Conservation (phyloP, 2,797 vertebrate species). For the Myotis myotis region DNA sequence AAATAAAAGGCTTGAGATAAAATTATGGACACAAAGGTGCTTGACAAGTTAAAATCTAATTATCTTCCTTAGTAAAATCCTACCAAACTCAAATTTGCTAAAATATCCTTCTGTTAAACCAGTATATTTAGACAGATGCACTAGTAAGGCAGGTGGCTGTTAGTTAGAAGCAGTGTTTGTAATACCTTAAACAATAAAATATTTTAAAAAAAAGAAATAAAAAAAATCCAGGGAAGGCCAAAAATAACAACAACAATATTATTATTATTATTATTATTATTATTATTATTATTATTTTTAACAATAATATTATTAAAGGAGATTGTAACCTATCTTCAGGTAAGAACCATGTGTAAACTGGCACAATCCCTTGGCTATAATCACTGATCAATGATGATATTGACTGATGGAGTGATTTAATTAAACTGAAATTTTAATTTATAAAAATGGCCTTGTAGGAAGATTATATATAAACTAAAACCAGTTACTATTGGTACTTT, state of each 20-base stretch:
- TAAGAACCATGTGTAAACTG: background rate
- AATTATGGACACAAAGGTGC: background rate
- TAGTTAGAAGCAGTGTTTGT: background rate
- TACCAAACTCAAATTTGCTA: background rate
- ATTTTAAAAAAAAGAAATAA: no score
- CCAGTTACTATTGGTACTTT: background rate
- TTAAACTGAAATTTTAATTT: background rate
- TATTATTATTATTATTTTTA: background rate
- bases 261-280: background rate
- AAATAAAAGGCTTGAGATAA: background rate
- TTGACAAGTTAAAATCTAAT: constrained; percentile 10
- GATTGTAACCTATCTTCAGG: background rate
- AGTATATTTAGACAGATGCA: background rate
- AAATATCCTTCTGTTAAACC: background rate
- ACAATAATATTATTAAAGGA: background rate
- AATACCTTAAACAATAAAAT: no score
- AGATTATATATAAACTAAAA: background rate
- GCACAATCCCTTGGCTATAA: background rate
- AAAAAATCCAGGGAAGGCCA: background rate
- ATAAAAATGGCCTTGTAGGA: background rate
- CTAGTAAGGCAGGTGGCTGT: background rate
- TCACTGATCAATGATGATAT: background rate
- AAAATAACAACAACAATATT: background rate
- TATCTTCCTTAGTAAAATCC: background rate
- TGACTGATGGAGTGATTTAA: background rate